These are phyloP conservation scores for Ferrisia virgata DNA, from an alignment of 2,888 invertebrate genomes.

Conservation along the genomic window DNA sequence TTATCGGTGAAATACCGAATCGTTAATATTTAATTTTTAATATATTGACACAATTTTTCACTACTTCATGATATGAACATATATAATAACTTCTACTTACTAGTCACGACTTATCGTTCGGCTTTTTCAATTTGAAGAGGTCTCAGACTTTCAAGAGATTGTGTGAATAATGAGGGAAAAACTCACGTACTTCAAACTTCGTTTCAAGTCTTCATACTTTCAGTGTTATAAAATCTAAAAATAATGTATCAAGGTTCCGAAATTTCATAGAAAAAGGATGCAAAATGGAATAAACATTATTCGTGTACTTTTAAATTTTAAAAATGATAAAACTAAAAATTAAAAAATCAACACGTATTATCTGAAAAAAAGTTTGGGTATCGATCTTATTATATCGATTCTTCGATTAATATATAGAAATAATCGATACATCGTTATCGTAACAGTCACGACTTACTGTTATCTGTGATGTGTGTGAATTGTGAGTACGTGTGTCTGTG, in stretches of 20 bases:
- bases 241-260: too few relatives aligned
- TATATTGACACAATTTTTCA: neutral
- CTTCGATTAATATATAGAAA: neutral
- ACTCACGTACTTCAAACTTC: neutral
- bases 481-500: too few relatives aligned
- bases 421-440: neutral
- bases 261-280: too few relatives aligned
- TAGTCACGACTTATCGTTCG: neutral
- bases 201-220: neutral
- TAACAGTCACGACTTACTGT: too few relatives aligned
- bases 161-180: neutral
- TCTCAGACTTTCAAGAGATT: neutral
- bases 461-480: too few relatives aligned
- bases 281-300: too few relatives aligned
- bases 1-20: neutral
- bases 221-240: too few relatives aligned
- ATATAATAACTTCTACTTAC: neutral
- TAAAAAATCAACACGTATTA: neutral
- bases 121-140: neutral
- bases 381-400: too few relatives aligned
- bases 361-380: neutral
- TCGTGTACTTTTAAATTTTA: too few relatives aligned
- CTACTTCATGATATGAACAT: neutral
- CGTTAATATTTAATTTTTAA: neutral
- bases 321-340: neutral